phyloP scores from a whole-genome alignment of 2,797 vertebrate genomes.

The Decapterus maruadsi region DNA sequence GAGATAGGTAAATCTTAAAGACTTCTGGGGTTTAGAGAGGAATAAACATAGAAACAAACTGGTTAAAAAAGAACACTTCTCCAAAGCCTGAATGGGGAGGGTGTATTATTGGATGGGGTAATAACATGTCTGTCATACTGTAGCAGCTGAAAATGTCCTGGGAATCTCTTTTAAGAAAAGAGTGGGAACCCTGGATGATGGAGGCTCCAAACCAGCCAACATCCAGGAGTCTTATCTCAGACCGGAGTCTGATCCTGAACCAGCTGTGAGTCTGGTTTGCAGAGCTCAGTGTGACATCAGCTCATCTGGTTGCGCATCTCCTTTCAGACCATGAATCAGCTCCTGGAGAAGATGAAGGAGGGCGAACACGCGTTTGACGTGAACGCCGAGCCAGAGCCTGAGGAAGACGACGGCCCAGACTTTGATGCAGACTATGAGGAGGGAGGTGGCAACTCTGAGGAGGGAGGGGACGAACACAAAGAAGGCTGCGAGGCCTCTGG shows the following conservation, averaged over 20 bases:
- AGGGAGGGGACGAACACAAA: constrained; percentile 75
- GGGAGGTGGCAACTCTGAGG: constrained; percentile 60
- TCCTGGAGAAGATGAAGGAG: constrained; percentile 92
- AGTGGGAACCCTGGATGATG: too few relatives aligned
- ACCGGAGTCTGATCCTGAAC: not conserved
- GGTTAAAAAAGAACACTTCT: too few relatives aligned
- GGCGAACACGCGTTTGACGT: constrained; percentile 92
- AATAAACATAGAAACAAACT: too few relatives aligned
- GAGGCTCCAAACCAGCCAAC: too few relatives aligned
- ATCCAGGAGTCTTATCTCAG: not conserved
- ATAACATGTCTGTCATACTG: too few relatives aligned
- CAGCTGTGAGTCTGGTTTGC: too few relatives aligned
- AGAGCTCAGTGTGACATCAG: not conserved
- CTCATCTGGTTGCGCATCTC: not conserved
- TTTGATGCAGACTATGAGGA: constrained; percentile 87
- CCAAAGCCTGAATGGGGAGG: too few relatives aligned
- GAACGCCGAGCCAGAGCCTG: constrained; percentile 79
- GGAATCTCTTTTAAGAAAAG: too few relatives aligned
- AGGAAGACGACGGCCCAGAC: constrained; percentile 75
- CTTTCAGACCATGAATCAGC: constrained; percentile 88
- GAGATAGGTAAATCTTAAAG: too few relatives aligned
- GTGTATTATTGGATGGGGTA: too few relatives aligned
- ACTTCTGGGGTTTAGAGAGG: too few relatives aligned
- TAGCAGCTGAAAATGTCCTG: too few relatives aligned
- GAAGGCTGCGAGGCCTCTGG: constrained; percentile 78